Evolutionary conservation across 2,797 vertebrate species (phyloP), one percentile per base, ranked within the genome.

Genomic region (Tiaroga cobitis): DNA sequence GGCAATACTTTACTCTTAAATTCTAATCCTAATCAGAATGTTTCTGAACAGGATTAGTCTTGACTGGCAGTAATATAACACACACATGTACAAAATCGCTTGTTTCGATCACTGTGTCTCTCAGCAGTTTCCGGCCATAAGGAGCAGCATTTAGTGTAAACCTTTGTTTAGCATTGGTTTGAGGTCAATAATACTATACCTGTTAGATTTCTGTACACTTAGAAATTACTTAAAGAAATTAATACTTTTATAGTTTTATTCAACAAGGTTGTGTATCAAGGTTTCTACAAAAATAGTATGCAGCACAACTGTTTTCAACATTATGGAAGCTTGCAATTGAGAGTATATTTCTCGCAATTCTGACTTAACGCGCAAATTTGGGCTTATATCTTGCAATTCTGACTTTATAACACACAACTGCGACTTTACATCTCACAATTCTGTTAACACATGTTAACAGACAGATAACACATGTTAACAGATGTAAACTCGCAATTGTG

Each of bases 1-100:
- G 26, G 72, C 26, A 85, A 74, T 32, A 19, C 83, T 78, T 70
- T 56, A 41, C 16, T 39, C 59, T 34, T 32, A n/a, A 10, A 26
- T 56, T 77, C 16, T 85, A 77, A 86, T 82, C 73, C 51, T n/a
- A 34, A 82, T 37, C 73, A 86, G 46, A 82, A 83, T 84, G 80
- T 84, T 68, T 84, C 26, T 84, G 67, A 84, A 59, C 51, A 49
- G 51, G 81, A 84, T 81, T 83, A 43, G 79, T 77, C 76, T 73
- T 59, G 13, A 59, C 13, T 51, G 6, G 26, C 24, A 13, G 5
- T 43, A 67, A 41, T 15, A 74, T 15, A 76, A 75, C 41, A 84
- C 73, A 26, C 29, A 68, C 7, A 75, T n/a, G 18, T 67, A 61
- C 61, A 82, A 32, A 70, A 26, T 61, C 29, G 34, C 29, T 72